phyloP scores from a whole-genome alignment of 1,140 invertebrate species.

The Colletes latitarsis region DNA sequence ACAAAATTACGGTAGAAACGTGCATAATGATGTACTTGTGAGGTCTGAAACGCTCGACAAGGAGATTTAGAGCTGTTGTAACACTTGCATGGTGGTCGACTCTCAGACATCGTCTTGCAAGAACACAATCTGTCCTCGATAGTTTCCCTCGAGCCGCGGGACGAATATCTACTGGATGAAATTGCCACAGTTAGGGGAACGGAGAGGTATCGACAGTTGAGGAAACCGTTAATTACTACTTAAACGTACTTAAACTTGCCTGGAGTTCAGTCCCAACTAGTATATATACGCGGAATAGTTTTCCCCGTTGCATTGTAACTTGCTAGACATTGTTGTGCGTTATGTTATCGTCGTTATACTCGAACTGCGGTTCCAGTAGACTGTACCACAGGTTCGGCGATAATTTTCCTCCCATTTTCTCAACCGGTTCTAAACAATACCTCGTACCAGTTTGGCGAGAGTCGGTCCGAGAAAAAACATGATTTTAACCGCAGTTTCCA shows the following conservation, averaged over 20 bases:
- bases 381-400: background rate
- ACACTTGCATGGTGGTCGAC: conserved; percentile 55
- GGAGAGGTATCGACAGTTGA: conserved; percentile 32
- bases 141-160: conserved; percentile 31
- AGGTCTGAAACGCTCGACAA: conserved; percentile 60
- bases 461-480: background rate
- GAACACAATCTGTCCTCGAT: conserved; percentile 59
- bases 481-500: background rate
- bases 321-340: background rate
- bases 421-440: too few relatives aligned
- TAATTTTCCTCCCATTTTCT: background rate
- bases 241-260: conserved; percentile 48
- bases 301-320: background rate
- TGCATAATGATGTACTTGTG: conserved; percentile 71
- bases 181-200: conserved; percentile 1
- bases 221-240: conserved; percentile 48
- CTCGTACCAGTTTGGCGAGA: background rate
- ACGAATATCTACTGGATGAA: background rate
- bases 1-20: conserved; percentile 69
- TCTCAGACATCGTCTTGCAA: conserved; percentile 52
- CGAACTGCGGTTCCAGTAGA: background rate
- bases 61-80: conserved; percentile 66
- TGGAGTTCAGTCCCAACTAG: conserved; percentile 11
- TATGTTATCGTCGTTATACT: background rate
- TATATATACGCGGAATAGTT: background rate